A percentile compares a stretch with the other conserved stretches of the same genome.
Evolutionary conservation across 1,140 invertebrate species (phyloP).

Genomic region (Lasioglossum albipes): DNA sequence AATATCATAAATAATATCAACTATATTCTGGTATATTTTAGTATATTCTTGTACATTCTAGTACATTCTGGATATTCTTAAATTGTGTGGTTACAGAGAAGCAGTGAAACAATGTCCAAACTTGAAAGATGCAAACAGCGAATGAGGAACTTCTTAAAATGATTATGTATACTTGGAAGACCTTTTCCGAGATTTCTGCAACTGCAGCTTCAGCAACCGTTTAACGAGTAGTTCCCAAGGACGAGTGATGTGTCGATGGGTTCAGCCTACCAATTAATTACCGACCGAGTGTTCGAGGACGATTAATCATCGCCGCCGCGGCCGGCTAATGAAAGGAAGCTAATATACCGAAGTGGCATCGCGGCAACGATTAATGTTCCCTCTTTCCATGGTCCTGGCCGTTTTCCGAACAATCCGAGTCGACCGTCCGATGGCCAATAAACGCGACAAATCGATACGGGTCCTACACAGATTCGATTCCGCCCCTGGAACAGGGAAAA

Average conservation of each 20-base stretch:
- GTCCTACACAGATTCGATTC: conserved; percentile 21
- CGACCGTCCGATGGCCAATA: conserved; percentile 5
- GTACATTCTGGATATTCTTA: too few relatives aligned
- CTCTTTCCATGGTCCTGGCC: background rate
- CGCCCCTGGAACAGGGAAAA: conserved; percentile 1
- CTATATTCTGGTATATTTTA: too few relatives aligned
- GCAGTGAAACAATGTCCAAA: too few relatives aligned
- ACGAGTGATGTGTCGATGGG: background rate
- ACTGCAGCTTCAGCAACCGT: too few relatives aligned
- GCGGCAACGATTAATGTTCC: conserved; percentile 31
- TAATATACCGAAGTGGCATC: conserved; percentile 35
- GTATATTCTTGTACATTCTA: too few relatives aligned
- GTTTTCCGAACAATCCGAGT: background rate
- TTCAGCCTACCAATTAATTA: conserved; percentile 30
- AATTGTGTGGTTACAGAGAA: too few relatives aligned
- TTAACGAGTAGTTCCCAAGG: background rate
- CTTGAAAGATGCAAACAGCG: too few relatives aligned
- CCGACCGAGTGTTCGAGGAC: background rate
- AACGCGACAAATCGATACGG: conserved; percentile 33
- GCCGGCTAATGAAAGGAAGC: conserved; percentile 23
- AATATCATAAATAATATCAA: too few relatives aligned
- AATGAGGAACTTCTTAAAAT: too few relatives aligned
- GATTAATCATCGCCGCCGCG: conserved; percentile 26
- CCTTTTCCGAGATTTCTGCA: background rate
- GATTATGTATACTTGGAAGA: background rate